These are phyloP conservation scores for Felis chaus DNA, from an alignment of 2,113 vertebrate species.

Conservation along the genomic window DNA sequence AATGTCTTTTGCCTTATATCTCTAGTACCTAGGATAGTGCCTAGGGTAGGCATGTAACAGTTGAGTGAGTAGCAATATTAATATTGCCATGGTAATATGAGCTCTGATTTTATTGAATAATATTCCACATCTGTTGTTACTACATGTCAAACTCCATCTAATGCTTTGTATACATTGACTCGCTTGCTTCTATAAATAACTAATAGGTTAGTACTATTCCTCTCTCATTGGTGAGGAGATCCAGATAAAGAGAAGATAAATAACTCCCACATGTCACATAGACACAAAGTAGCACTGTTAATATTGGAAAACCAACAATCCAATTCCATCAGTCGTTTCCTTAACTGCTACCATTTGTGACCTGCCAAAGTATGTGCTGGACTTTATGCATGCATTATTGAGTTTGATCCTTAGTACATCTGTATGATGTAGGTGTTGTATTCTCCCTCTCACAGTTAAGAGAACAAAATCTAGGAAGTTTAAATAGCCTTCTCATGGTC, in stretches of 20 bases:
- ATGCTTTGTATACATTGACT: background rate
- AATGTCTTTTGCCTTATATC: background rate
- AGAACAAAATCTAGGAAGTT: background rate
- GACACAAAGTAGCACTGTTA: background rate
- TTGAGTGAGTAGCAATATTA: background rate
- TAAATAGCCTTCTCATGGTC: background rate
- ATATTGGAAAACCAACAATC: background rate
- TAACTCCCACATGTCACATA: background rate
- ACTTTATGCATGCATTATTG: background rate
- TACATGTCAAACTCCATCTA: background rate
- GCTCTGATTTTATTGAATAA: background rate
- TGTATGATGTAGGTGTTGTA: background rate
- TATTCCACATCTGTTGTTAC: background rate
- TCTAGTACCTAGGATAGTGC: background rate
- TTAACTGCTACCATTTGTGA: background rate
- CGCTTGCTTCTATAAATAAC: slow-evolving; percentile 7
- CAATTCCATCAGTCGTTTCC: background rate
- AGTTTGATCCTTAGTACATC: background rate
- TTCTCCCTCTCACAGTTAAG: background rate
- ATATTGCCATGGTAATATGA: background rate
- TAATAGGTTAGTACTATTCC: background rate
- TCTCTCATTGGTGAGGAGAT: slow-evolving; percentile 12
- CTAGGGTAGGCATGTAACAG: background rate
- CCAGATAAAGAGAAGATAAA: background rate
- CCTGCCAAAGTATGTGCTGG: background rate